Evolutionary conservation across 2,797 vertebrate species (phyloP).

Genomic region (Enteromius anoplus): DNA sequence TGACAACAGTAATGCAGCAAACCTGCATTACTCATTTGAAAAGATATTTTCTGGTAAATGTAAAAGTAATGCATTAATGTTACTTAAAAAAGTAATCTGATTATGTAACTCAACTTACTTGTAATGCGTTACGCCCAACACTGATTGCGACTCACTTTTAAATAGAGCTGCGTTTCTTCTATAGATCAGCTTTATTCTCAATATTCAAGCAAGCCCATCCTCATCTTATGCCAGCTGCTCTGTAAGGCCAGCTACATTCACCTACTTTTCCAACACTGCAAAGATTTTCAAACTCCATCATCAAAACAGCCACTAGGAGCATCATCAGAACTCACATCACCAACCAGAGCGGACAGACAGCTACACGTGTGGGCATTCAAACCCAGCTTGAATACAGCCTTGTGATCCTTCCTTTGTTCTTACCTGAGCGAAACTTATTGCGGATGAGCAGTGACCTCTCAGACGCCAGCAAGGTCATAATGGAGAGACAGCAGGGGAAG

Average conservation of each 20-base stretch:
- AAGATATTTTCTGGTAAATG: not conserved
- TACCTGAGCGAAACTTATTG: conserved; percentile 93
- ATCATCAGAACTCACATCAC: conserved; percentile 5
- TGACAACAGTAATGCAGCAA: not conserved
- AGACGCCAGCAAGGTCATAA: conserved; percentile 87
- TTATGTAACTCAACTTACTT: not conserved
- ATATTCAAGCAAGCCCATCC: not conserved
- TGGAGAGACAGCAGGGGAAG: conserved; percentile 49
- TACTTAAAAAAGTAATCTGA: not conserved
- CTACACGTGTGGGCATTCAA: conserved; percentile 9
- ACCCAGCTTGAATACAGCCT: not conserved
- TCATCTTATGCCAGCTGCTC: not conserved
- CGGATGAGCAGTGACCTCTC: conserved; percentile 91
- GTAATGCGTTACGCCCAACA: not conserved
- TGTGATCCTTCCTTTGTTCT: conserved; percentile 60
- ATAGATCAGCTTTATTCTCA: not conserved
- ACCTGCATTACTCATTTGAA: not conserved
- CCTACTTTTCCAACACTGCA: not conserved
- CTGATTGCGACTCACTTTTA: not conserved
- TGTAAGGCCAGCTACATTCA: conserved; percentile 21
- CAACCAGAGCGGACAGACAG: not conserved
- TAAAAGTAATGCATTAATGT: not conserved
- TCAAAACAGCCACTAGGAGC: conserved; percentile 3
- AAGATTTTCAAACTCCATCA: not conserved
- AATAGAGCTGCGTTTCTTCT: not conserved